These are phyloP conservation scores for Melozone crissalis DNA, from an alignment of 2,113 vertebrate genomes.

Conservation along the genomic window DNA sequence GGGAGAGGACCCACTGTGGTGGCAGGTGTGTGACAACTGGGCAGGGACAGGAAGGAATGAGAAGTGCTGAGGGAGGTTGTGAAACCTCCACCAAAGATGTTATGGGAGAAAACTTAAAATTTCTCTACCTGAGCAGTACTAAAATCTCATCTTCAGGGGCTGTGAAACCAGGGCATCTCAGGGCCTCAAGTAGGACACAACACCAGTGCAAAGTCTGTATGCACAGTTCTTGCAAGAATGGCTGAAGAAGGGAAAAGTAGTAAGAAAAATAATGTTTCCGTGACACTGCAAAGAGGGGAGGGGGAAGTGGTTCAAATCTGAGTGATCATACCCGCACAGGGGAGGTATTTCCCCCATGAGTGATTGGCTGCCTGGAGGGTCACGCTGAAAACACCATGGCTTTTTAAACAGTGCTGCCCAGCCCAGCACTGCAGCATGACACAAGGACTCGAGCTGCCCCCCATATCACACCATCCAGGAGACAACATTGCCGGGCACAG, in stretches of 20 bases:
- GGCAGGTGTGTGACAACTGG: neutral
- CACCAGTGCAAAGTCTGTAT: neutral
- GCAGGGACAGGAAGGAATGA: neutral
- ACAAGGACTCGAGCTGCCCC: neutral
- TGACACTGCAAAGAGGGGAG: neutral
- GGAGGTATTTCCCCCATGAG: neutral
- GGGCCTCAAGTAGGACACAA: rapidly evolving
- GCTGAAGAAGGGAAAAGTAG: neutral
- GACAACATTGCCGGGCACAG: neutral
- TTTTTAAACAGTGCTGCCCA: neutral
- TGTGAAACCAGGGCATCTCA: neutral
- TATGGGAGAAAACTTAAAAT: neutral
- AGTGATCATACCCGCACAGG: neutral
- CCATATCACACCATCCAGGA: neutral
- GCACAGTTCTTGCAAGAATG: neutral
- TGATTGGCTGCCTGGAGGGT: neutral
- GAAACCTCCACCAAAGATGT: neutral
- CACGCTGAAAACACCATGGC: neutral
- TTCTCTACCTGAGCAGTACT: neutral
- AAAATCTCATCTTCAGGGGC: neutral
- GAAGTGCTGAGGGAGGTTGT: neutral
- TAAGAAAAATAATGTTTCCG: neutral
- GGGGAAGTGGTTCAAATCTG: constrained; percentile 1
- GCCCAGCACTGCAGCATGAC: neutral
- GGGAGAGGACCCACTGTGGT: neutral